phyloP scores from a whole-genome alignment of 2,113 vertebrate species.

The Chinchilla lanigera region DNA sequence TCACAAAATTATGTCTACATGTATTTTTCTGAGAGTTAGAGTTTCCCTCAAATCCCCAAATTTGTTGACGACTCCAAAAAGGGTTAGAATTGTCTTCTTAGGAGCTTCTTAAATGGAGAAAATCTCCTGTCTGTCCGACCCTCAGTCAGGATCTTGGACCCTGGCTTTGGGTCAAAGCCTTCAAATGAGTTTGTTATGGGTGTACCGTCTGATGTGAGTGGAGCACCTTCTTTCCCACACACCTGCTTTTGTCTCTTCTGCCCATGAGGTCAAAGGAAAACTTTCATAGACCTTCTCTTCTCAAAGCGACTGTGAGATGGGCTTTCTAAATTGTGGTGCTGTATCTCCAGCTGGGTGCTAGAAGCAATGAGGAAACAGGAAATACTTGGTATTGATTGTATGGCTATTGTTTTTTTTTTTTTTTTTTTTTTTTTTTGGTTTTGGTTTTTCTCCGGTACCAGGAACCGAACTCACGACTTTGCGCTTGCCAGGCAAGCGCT shows the following conservation, averaged over 20 bases:
- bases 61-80: neutral
- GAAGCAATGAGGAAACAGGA: neutral
- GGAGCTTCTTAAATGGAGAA: neutral
- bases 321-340: neutral
- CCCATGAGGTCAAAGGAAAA: neutral
- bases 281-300: neutral
- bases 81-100: neutral
- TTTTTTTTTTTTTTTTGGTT: no score
- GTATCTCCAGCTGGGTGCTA: neutral
- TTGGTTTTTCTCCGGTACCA: no score
- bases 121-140: neutral
- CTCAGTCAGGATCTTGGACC: neutral
- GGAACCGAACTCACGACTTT: no score
- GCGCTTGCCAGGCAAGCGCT: no score
- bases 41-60: constrained; percentile 44
- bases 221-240: neutral
- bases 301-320: neutral
- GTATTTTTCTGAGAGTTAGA: neutral
- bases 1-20: neutral
- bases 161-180: neutral
- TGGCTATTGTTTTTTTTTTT: no score
- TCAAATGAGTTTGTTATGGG: neutral
- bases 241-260: neutral
- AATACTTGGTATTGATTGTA: fast-evolving
- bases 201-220: fast-evolving